Conservation (phyloP, 2,113 vertebrate genomes). For the Athene cunicularia region DNA sequence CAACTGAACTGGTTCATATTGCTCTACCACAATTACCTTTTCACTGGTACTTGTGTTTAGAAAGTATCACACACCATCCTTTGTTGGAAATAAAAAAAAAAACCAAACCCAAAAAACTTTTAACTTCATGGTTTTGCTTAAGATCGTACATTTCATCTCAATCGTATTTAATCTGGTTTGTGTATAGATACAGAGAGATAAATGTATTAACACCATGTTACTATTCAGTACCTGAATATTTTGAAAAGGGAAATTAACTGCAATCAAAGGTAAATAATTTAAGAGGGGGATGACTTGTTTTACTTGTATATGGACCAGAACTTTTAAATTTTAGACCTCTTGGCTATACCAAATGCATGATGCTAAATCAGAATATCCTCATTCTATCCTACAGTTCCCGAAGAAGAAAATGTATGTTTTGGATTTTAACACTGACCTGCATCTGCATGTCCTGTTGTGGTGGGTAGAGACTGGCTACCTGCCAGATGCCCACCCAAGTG, state of each 20-base stretch:
- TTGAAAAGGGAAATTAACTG: neutral
- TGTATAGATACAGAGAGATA: too few relatives aligned
- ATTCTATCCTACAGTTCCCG: neutral
- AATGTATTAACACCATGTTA: neutral
- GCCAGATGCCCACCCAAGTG: neutral
- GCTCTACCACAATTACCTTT: neutral
- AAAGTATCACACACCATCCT: accelerated
- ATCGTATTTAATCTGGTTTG: neutral
- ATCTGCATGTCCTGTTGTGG: neutral
- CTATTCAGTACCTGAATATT: neutral
- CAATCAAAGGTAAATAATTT: neutral
- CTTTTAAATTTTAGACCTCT: neutral
- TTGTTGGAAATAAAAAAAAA: too few relatives aligned
- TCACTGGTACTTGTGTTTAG: neutral
- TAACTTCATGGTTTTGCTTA: neutral
- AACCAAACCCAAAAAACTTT: neutral
- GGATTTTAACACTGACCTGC: neutral
- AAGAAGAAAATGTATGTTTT: neutral
- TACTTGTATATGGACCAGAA: neutral
- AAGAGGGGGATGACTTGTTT: neutral
- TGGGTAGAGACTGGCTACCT: neutral
- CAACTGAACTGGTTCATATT: neutral
- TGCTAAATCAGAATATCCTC: neutral
- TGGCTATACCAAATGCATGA: neutral
- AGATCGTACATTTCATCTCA: neutral